phyloP scores from a whole-genome alignment of 2,113 vertebrate species.

The Hyperoodon ampullatus region DNA sequence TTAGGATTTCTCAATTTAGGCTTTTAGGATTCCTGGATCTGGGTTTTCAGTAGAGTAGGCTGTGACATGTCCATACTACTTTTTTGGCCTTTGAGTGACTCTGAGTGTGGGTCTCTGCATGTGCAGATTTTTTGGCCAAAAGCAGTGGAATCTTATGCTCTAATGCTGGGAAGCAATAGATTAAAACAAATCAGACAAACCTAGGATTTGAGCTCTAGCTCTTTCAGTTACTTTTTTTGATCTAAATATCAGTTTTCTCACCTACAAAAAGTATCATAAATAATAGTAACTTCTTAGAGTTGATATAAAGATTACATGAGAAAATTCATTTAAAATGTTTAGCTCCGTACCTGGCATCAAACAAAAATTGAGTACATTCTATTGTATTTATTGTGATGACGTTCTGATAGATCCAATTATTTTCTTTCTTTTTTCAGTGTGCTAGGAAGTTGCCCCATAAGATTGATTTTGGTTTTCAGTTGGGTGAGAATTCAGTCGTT shows the following conservation, averaged over 20 bases:
- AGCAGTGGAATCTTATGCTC: background rate
- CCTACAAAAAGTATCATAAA: background rate
- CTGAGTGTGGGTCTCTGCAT: background rate
- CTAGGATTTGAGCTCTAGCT: background rate
- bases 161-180: background rate
- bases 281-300: background rate
- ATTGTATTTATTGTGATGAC: background rate
- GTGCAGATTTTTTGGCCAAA: background rate
- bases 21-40: background rate
- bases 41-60: background rate
- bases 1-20: background rate
- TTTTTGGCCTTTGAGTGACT: background rate
- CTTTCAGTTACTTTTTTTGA: background rate
- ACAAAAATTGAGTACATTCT: background rate
- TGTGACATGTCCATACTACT: background rate
- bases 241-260: slow-evolving; percentile 14
- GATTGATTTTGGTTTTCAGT: slow-evolving; percentile 6
- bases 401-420: background rate
- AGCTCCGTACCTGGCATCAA: background rate
- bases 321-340: slow-evolving; percentile 15
- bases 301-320: background rate
- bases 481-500: background rate
- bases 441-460: background rate
- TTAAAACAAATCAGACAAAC: background rate
- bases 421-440: background rate